These are phyloP conservation scores for Drosophila nigromelanica DNA, from an alignment of 1,140 invertebrate species.

Conservation along the genomic window DNA sequence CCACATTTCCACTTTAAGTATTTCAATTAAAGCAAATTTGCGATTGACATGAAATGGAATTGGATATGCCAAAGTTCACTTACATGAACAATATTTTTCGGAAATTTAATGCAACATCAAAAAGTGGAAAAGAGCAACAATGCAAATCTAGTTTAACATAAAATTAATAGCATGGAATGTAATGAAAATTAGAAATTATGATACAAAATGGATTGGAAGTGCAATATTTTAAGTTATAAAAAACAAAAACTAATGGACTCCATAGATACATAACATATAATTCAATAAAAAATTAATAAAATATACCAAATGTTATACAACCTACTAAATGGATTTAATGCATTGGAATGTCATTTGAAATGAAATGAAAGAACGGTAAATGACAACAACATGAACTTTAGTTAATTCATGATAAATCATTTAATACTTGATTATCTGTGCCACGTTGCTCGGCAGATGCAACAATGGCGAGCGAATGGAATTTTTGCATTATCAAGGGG, in stretches of 20 bases:
- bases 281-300: too few relatives aligned
- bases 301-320: too few relatives aligned
- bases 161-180: neutral
- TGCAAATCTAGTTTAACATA: neutral
- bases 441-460: neutral
- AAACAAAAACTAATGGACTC: too few relatives aligned
- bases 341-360: constrained; percentile 6
- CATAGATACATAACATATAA: too few relatives aligned
- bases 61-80: neutral
- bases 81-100: too few relatives aligned
- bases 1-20: neutral
- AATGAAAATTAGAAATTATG: too few relatives aligned
- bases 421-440: neutral
- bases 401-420: constrained; percentile 11
- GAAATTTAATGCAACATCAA: too few relatives aligned
- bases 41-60: neutral
- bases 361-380: neutral
- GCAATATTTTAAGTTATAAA: too few relatives aligned
- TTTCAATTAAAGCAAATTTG: constrained; percentile 4
- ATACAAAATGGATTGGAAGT: too few relatives aligned
- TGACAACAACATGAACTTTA: constrained; percentile 1
- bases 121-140: neutral
- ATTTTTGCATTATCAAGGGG: neutral
- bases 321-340: neutral
- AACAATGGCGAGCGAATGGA: neutral